These are phyloP conservation scores for Diadema setosum DNA, from an alignment of 35 echinoderm and acorn worm species.

Conservation along the genomic window DNA sequence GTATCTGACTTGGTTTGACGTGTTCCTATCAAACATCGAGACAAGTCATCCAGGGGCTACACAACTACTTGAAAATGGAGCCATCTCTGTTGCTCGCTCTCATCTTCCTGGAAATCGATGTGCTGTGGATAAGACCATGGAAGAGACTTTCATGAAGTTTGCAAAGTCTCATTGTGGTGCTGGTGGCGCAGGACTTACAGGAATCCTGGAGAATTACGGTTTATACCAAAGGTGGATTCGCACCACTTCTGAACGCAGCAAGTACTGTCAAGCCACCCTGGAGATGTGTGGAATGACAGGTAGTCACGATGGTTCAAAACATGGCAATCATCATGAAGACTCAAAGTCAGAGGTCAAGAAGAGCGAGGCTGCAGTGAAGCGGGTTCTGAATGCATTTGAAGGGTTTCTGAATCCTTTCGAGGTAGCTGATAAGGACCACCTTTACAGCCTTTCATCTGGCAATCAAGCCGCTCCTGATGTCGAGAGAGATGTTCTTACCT, in stretches of 20 bases:
- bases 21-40: conserved; percentile 48
- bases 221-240: conserved; percentile 59
- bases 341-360: background rate
- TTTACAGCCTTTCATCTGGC: background rate
- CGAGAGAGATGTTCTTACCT: background rate
- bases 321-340: background rate
- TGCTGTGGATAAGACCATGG: conserved; percentile 77
- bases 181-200: conserved; percentile 52
- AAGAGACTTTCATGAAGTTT: conserved; percentile 80
- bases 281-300: conserved; percentile 34
- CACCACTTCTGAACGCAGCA: conserved; percentile 23
- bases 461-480: background rate
- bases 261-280: conserved; percentile 18
- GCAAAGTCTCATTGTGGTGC: conserved; percentile 46
- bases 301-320: background rate
- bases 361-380: background rate
- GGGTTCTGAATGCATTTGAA: background rate
- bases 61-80: conserved; percentile 38
- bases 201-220: conserved; percentile 23
- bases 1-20: conserved; percentile 30
- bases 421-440: background rate
- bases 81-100: conserved; percentile 56
- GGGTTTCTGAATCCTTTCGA: conserved; percentile 5
- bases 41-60: conserved; percentile 35
- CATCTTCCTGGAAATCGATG: conserved; percentile 55